Evolutionary conservation across 2,113 vertebrate genomes (phyloP).

Genomic region (Brachypteracias leptosomus): DNA sequence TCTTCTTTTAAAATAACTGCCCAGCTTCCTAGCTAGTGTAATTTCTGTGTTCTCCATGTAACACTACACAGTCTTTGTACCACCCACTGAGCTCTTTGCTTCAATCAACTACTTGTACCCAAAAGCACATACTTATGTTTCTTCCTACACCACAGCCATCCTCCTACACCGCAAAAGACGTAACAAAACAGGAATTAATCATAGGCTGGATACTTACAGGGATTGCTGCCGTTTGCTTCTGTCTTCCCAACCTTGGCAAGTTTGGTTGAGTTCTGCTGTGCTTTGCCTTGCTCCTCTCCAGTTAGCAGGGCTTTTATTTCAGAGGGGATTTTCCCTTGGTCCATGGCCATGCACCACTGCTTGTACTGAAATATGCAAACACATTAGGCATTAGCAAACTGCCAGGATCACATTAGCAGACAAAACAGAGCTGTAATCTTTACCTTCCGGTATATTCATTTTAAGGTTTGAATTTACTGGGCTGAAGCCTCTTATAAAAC

Average conservation of each 20-base stretch:
- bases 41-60: conserved; percentile 23
- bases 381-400: background rate
- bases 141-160: conserved; percentile 8
- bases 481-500: conserved; percentile 1
- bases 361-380: conserved; percentile 85
- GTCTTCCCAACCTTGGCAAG: conserved; percentile 78
- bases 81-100: conserved; percentile 24
- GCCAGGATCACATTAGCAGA: conserved; percentile 23
- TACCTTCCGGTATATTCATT: background rate
- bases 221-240: conserved; percentile 73
- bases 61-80: conserved; percentile 46
- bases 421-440: conserved; percentile 12
- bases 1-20: conserved; percentile 8
- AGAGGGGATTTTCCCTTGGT: conserved; percentile 97
- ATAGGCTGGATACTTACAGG: conserved; percentile 66
- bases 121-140: conserved; percentile 38
- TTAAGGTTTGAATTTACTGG: background rate
- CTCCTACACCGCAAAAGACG: conserved; percentile 38
- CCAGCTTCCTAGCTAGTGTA: background rate
- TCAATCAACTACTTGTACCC: conserved; percentile 37
- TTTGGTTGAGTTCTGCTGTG: conserved; percentile 78
- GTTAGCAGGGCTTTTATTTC: conserved; percentile 96
- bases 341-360: conserved; percentile 98
- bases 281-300: conserved; percentile 87
- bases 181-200: conserved; percentile 1